Evolutionary conservation across 2,888 invertebrate species (phyloP), one percentile per base, ranked within the genome.

Genomic region (Willowsia nigromaculata): DNA sequence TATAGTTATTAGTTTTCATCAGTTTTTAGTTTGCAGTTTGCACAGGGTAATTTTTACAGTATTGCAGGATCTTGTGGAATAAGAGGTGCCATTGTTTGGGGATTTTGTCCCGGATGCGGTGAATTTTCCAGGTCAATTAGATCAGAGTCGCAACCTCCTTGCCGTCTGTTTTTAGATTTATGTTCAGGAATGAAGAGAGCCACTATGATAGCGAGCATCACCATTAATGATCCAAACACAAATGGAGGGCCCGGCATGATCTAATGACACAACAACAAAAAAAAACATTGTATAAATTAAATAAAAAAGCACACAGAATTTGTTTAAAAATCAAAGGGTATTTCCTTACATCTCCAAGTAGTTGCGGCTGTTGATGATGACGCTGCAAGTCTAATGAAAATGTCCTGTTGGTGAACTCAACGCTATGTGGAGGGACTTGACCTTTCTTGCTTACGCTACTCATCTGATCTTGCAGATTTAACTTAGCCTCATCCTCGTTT

Each of bases 171-270:
- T 89, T 92, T 92, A 25, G 91, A 83, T 65, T 90, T 85, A 88
- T 96, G 95, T 93, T 97, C 97, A 33, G 97, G 97, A 94, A 97
- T 96, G 95, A 97, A 97, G 74, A 97, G 96, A 81, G 97, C 97
- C 93, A 99, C 98, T 93, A 99, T 95, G 93, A 99, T 96, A 90
- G 99, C 99, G 94, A 98, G 96, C 93, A 99, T 96, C 92, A 99
- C 99, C 94, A 99, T 96, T 94, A 99, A 95, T 84, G 99, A 98
- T 90, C 99, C 99, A 94, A 99, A 97, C 91, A 99, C 98, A 94
- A 99, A 99, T 15, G 99, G 99, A 88, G 99, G 99, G 0, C 99
- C 99, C 50, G 99, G 99, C 93, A 99, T 96, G 94, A 98, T 94
- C 95, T 97, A n/a, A 95, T 65, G 6, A 5, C 15, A 27, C 33